Base-by-base conservation (phyloP, 2,113 vertebrate species). In the Crotalus viridis region DNA sequence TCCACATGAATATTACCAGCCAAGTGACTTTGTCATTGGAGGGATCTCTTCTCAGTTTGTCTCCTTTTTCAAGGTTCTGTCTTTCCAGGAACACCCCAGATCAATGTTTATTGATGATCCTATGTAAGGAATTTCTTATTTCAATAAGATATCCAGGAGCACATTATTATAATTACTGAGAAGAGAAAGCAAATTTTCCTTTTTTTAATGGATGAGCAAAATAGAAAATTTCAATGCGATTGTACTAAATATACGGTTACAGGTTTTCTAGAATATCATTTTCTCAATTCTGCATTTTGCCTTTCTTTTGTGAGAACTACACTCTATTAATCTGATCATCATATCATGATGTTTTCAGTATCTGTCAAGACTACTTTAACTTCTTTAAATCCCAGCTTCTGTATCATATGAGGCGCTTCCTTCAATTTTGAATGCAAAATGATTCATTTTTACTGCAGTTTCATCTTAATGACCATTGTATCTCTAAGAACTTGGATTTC, bases 41-140 rank as follows among this genome's bases (percentile, higher is more conserved):
- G 91, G 56, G 10, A 87, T 91, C 56, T 87, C 85, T 39, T 91
- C 91, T 52, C 91, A 88, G 85, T 48, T 91, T 19, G 33, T 87
- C 28, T 87, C 46, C 85, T 33, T 52, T 91, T 64, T 48, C 61
- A 86, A 52, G n/a, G 9, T 26, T 4, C 2, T 85, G 6, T 28
- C 46, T 6, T 91, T 91, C 28, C 12, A 39, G 15, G 39, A 13
- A 51, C 43, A 87, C 5, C 85, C 85, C 43, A 59, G 10, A 51
- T 26, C 54, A 57, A 87, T n/a, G 26, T 43, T 86, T 48, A 12
- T 28, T 51, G 56, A 46, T 33, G 85, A 61, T 51, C 17, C 55
- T 21, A 12, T 91, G 91, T 91, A 91, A 91, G 81, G 26, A 86
- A 59, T 12, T 86, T 74, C 15, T 54, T 56, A 5, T 87, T 87